A percentile compares a stretch with the other conserved stretches of the same genome.
Conservation (phyloP, 1,140 invertebrate species). For the Gyrodactylus bullatarudis region DNA sequence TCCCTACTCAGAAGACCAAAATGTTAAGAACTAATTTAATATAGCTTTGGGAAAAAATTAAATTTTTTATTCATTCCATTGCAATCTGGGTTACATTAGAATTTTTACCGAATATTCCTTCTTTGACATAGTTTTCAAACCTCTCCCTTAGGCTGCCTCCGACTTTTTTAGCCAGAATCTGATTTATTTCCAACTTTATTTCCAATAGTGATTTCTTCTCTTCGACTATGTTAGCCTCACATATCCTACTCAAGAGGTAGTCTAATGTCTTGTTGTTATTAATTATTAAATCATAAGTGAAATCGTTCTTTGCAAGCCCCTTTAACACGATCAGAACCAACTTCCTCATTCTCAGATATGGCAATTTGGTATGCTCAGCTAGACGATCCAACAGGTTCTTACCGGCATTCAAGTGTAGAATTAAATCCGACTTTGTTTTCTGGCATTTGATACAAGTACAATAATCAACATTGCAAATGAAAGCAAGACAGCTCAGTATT, state of each 20-base stretch:
- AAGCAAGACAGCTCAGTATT: no score
- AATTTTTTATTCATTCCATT: not conserved
- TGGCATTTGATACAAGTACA: not conserved
- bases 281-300: not conserved
- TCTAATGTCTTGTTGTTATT: not conserved
- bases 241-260: not conserved
- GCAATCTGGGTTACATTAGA: not conserved
- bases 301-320: not conserved
- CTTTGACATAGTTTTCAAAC: not conserved
- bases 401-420: not conserved
- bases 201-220: not conserved
- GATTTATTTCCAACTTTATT: not conserved
- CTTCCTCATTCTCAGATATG: not conserved
- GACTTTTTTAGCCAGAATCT: not conserved
- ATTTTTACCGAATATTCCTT: not conserved
- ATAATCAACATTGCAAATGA: no score
- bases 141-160: not conserved
- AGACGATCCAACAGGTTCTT: not conserved
- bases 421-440: not conserved
- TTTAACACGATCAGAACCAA: not conserved
- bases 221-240: not conserved
- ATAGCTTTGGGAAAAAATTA: not conserved
- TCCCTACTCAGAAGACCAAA: not conserved
- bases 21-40: not conserved
- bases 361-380: not conserved